These are phyloP conservation scores for Anthopleura sola DNA, from an alignment of 64 coral and sea anemone genomes.

Conservation along the genomic window DNA sequence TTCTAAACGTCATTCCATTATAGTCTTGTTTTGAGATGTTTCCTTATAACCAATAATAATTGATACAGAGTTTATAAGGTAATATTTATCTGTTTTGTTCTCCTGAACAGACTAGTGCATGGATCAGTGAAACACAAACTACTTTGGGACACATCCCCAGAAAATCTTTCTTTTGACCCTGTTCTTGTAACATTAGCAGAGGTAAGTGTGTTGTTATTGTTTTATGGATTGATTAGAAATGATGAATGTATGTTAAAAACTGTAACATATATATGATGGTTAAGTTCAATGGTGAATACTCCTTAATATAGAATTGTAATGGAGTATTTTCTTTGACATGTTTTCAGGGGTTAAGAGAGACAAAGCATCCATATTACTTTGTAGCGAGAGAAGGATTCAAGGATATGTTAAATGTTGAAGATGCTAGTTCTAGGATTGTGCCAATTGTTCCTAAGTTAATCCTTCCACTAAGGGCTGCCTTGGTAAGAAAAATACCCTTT, in stretches of 20 bases:
- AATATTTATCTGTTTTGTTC: background rate
- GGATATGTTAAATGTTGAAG: conserved; percentile 83
- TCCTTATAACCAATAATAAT: no score
- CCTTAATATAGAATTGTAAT: background rate
- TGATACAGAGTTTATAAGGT: background rate
- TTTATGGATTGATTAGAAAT: no score
- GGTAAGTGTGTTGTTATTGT: conserved; percentile 19
- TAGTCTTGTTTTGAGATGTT: no score
- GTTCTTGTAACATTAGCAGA: conserved; percentile 85
- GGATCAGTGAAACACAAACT: conserved; percentile 88
- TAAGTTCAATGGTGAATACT: background rate
- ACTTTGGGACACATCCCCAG: conserved; percentile 71
- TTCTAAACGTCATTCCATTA: no score
- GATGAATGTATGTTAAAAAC: background rate
- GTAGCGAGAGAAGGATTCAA: conserved; percentile 89
- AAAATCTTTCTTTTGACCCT: conserved; percentile 81
- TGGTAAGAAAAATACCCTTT: conserved; percentile 48
- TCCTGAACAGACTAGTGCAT: conserved; percentile 60
- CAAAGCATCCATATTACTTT: conserved; percentile 96
- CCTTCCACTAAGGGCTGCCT: conserved; percentile 73
- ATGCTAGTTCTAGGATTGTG: conserved; percentile 60
- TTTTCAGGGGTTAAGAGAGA: conserved; percentile 78
- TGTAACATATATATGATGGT: background rate
- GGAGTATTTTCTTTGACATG: background rate
- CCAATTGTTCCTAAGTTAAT: conserved; percentile 75